A percentile compares a stretch with the other conserved stretches of the same genome.
Conservation (phyloP, 2,888 invertebrate species). For the Sphaerophoria taeniata region DNA sequence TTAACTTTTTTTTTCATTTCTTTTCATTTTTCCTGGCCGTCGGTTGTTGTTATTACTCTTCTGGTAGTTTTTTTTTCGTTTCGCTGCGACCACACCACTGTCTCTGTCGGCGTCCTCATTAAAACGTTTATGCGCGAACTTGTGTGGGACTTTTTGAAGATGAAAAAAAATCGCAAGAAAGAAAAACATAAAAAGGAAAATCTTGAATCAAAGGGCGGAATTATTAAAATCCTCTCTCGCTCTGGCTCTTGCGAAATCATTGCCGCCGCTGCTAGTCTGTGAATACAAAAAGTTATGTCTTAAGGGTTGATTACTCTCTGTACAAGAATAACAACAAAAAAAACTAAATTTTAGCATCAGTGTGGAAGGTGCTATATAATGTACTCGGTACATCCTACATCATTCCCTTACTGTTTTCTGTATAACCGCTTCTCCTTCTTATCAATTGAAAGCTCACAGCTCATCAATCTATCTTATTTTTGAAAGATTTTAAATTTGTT, state of each 20-base stretch:
- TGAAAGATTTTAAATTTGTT: too few relatives aligned
- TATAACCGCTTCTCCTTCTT: too few relatives aligned
- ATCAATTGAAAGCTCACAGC: too few relatives aligned
- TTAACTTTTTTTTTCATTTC: conserved; percentile 56
- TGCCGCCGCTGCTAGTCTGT: background rate
- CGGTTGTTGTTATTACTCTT: background rate
- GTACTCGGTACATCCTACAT: conserved; percentile 8
- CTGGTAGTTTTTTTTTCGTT: conserved; percentile 10
- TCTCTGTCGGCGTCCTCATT: conserved; percentile 57
- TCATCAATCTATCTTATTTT: too few relatives aligned
- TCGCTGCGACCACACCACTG: background rate
- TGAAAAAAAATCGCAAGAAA: conserved; percentile 22
- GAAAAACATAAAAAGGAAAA: conserved; percentile 13
- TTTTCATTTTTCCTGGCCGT: background rate
- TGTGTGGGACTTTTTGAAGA: conserved; percentile 61
- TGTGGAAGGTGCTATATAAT: conserved; percentile 11
- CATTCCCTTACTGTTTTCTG: too few relatives aligned
- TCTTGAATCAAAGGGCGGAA: conserved; percentile 64
- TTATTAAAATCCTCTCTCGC: conserved; percentile 65
- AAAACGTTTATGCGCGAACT: conserved; percentile 66
- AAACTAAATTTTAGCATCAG: conserved; percentile 14
- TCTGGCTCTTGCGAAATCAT: conserved; percentile 32
- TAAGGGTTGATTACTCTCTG: conserved; percentile 66
- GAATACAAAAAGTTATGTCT: conserved; percentile 26
- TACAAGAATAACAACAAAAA: conserved; percentile 34